phyloP scores from a whole-genome alignment of 1,140 invertebrate species.

The Akabosia matsudoensis region DNA sequence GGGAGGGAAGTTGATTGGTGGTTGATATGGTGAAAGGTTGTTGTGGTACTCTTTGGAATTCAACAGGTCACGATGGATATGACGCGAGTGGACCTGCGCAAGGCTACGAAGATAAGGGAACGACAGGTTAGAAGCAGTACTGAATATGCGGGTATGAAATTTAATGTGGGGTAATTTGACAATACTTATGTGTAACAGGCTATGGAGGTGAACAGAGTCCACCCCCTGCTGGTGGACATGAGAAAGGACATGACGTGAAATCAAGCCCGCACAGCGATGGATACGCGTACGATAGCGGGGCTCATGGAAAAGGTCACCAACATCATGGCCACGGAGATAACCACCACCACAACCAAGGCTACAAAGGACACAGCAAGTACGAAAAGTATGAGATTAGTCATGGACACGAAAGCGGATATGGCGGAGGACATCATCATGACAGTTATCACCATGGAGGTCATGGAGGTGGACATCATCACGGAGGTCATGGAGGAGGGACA shows the following conservation, averaged over 20 bases:
- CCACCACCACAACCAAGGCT: background rate
- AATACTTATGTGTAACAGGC: no score
- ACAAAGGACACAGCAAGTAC: background rate
- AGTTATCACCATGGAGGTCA: conserved; percentile 4
- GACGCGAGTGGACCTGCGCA: background rate
- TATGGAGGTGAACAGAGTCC: no score
- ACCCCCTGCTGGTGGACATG: no score
- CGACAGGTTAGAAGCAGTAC: background rate
- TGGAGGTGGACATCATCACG: conserved; percentile 1
- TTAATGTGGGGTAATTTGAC: no score
- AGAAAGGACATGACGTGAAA: background rate
- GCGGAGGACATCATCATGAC: conserved; percentile 32
- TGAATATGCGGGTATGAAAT: background rate
- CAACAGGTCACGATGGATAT: background rate
- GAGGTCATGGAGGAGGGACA: conserved; percentile 33
- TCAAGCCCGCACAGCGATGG: no score
- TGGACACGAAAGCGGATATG: conserved; percentile 23
- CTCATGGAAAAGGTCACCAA: background rate
- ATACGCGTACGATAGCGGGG: no score
- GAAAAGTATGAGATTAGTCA: conserved; percentile 7
- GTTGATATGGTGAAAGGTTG: background rate
- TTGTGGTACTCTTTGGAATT: conserved; percentile 19
- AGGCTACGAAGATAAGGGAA: background rate
- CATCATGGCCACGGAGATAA: background rate
- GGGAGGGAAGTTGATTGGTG: background rate